phyloP scores from a whole-genome alignment of 35 echinoderm and acorn worm genomes.

The Anneissia japonica region DNA sequence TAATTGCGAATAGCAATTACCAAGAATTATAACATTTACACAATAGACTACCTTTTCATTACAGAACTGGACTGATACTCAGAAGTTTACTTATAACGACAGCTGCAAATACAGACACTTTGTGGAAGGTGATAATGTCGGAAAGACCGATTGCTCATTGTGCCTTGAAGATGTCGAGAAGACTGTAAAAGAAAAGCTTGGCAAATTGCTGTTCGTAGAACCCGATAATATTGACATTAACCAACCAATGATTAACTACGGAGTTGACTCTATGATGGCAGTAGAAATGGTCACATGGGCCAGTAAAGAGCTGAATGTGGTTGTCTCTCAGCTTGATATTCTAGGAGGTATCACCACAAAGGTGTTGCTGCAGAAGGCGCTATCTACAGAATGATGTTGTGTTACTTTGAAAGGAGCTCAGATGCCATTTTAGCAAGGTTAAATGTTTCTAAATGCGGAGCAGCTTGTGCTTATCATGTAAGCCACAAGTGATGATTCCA shows the following conservation, averaged over 20 bases:
- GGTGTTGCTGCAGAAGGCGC: constrained; percentile 73
- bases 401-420: no score
- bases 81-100: constrained; percentile 35
- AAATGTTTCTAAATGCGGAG: no score
- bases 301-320: constrained; percentile 61
- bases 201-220: constrained; percentile 63
- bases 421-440: no score
- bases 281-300: constrained; percentile 95
- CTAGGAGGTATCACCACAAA: constrained; percentile 79
- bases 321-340: constrained; percentile 87
- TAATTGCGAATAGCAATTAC: no score
- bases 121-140: constrained; percentile 21
- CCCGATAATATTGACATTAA: constrained; percentile 59
- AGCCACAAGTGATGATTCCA: no score
- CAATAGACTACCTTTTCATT: no score
- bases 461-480: no score
- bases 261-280: constrained; percentile 87
- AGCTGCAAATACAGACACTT: constrained; percentile 64
- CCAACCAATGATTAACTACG: constrained; percentile 92
- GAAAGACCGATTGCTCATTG: constrained; percentile 28
- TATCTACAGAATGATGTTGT: no score
- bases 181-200: constrained; percentile 61
- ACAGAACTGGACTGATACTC: constrained; percentile 54
- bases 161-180: constrained; percentile 27
- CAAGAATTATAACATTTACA: no score